phyloP scores from a whole-genome alignment of 2,113 vertebrate genomes.

The Halcyon senegalensis region DNA sequence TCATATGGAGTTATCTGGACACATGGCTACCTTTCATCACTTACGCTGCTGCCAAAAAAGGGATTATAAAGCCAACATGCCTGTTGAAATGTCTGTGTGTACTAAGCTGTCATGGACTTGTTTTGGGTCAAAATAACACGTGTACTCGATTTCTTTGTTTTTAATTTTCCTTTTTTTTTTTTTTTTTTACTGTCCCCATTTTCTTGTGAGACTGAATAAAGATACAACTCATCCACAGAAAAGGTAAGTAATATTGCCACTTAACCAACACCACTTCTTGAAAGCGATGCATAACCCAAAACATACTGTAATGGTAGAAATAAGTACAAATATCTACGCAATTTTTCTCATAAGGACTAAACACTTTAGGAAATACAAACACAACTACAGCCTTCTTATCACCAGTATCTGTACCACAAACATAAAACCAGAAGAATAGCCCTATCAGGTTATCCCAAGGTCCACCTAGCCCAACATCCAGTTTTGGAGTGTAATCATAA shows the following conservation, averaged over 20 bases:
- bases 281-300: not conserved
- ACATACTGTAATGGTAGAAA: not conserved
- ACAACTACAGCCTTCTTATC: not conserved
- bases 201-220: not conserved
- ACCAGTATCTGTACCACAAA: not conserved
- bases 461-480: not conserved
- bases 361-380: not conserved
- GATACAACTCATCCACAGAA: not conserved
- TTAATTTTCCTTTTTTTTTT: not conserved
- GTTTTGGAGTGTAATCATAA: not conserved
- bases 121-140: constrained; percentile 31
- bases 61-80: constrained; percentile 52
- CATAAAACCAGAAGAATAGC: not conserved
- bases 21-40: constrained; percentile 74
- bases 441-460: not conserved
- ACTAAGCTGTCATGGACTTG: constrained; percentile 57
- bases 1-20: constrained; percentile 56
- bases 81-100: constrained; percentile 65
- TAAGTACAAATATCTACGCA: not conserved
- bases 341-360: not conserved
- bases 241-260: not conserved
- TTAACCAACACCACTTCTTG: not conserved
- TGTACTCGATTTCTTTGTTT: constrained; percentile 34
- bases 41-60: constrained; percentile 27
- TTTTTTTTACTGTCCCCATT: not conserved